A percentile compares a stretch with the other conserved stretches of the same genome.
Evolutionary conservation across 2,888 invertebrate species (phyloP).

Genomic region (Dasypolia templi): DNA sequence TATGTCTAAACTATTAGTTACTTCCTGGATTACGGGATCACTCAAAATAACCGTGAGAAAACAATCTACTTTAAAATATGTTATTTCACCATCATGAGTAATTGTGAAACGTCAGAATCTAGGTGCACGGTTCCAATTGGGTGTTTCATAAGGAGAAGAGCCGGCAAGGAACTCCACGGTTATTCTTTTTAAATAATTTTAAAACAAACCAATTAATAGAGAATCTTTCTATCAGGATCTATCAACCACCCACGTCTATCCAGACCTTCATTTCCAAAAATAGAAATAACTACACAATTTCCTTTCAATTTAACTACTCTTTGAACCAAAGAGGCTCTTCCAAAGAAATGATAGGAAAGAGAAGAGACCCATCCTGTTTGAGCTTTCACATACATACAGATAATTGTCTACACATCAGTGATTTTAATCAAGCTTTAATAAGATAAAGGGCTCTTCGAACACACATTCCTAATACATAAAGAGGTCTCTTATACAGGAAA

Average conservation of each 20-base stretch:
- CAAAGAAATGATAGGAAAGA: slow-evolving; percentile 8
- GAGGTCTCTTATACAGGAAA: not conserved
- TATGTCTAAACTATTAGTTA: not conserved
- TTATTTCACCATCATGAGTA: too few relatives aligned
- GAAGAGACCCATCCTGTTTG: slow-evolving; percentile 3
- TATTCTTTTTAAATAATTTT: too few relatives aligned
- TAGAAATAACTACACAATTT: slow-evolving; percentile 30
- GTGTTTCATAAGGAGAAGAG: too few relatives aligned
- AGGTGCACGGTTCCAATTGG: too few relatives aligned
- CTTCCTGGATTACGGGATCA: slow-evolving; percentile 4
- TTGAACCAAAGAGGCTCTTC: slow-evolving; percentile 5
- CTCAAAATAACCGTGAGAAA: slow-evolving; percentile 23
- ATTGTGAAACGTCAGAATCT: too few relatives aligned
- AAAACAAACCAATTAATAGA: too few relatives aligned
- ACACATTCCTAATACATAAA: not conserved
- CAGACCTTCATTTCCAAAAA: slow-evolving; percentile 12
- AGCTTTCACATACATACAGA: slow-evolving; percentile 15
- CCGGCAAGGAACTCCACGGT: too few relatives aligned
- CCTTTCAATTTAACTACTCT: slow-evolving; percentile 33
- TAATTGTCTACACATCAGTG: not conserved
- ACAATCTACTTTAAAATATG: too few relatives aligned
- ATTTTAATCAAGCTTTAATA: not conserved
- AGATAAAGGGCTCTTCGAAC: slow-evolving; percentile 1
- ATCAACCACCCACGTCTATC: not conserved
- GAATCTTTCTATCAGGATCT: too few relatives aligned